These are phyloP conservation scores for Lepidocyrtoides sp. DNA, from an alignment of 2,888 invertebrate species.

Conservation along the genomic window DNA sequence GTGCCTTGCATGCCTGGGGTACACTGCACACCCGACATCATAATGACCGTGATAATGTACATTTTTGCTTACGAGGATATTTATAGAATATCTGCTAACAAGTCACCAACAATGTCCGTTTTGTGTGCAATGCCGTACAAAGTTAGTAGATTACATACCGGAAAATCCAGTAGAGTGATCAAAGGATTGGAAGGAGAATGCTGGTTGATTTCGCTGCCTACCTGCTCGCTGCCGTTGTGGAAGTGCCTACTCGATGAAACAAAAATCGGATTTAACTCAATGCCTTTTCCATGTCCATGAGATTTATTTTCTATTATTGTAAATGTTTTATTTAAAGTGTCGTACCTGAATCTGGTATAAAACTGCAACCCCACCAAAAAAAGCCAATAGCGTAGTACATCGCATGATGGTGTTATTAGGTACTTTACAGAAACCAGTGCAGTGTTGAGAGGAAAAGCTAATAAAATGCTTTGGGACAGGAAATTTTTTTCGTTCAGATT, in stretches of 20 bases:
- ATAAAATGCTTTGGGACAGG: background rate
- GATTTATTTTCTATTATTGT: background rate
- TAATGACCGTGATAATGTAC: background rate
- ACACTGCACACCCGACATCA: background rate
- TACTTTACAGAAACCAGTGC: background rate
- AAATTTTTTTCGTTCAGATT: background rate
- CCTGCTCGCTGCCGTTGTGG: conserved; percentile 20
- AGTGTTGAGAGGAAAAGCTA: background rate
- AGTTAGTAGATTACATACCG: background rate
- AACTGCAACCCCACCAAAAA: background rate
- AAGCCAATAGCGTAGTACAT: background rate
- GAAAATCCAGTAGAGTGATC: conserved; percentile 50
- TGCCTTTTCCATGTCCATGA: background rate
- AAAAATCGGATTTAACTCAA: background rate
- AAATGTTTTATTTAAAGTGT: conserved; percentile 6
- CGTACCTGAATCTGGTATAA: background rate
- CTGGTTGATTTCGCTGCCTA: background rate
- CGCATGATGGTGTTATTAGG: background rate
- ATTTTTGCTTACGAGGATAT: background rate
- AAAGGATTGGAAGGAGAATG: conserved; percentile 59
- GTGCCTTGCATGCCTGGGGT: too few relatives aligned
- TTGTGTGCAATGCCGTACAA: background rate
- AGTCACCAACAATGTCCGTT: background rate
- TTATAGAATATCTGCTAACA: background rate
- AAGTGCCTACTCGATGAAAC: conserved; percentile 17